phyloP scores from a whole-genome alignment of 2,113 vertebrate species.

The Xiphophorus maculatus region DNA sequence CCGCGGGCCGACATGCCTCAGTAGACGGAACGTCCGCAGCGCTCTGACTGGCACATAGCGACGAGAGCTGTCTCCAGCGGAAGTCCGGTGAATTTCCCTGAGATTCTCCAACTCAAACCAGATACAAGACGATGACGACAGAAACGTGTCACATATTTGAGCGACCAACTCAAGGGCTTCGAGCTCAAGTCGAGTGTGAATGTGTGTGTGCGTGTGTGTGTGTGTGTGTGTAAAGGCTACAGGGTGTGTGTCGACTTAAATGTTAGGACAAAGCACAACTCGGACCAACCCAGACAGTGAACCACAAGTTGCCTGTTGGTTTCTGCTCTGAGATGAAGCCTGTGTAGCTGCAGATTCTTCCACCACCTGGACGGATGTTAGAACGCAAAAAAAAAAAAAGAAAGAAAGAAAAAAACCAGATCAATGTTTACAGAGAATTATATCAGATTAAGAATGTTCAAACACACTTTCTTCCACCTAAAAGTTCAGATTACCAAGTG shows the following conservation, averaged over 20 bases:
- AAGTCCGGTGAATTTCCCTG: slow-evolving; percentile 1
- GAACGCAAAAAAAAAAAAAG: not conserved
- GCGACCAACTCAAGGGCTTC: slow-evolving; percentile 47
- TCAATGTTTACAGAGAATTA: slow-evolving; percentile 70
- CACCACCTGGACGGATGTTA: not conserved
- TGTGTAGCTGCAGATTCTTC: slow-evolving; percentile 32
- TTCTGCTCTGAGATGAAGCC: slow-evolving; percentile 40
- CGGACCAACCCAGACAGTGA: slow-evolving; percentile 38
- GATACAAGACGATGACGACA: not conserved
- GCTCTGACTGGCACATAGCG: slow-evolving; percentile 26
- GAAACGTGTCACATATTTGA: slow-evolving; percentile 1
- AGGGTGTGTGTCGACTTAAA: slow-evolving; percentile 10
- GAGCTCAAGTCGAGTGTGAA: slow-evolving; percentile 20
- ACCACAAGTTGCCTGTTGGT: slow-evolving; percentile 52
- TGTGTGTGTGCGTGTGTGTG: slow-evolving; percentile 26
- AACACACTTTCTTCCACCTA: slow-evolving; percentile 65
- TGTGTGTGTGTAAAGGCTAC: slow-evolving; percentile 14
- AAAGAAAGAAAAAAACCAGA: slow-evolving; percentile 22
- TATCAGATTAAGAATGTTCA: slow-evolving; percentile 62
- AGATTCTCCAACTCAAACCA: not conserved
- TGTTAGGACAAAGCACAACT: slow-evolving; percentile 57
- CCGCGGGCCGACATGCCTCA: slow-evolving; percentile 36
- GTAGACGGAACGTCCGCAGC: slow-evolving; percentile 10
- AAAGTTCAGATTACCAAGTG: slow-evolving; percentile 65
- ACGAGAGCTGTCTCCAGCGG: slow-evolving; percentile 1